These are phyloP conservation scores for Mustela nigripes DNA, from an alignment of 2,113 vertebrate species.

Conservation along the genomic window DNA sequence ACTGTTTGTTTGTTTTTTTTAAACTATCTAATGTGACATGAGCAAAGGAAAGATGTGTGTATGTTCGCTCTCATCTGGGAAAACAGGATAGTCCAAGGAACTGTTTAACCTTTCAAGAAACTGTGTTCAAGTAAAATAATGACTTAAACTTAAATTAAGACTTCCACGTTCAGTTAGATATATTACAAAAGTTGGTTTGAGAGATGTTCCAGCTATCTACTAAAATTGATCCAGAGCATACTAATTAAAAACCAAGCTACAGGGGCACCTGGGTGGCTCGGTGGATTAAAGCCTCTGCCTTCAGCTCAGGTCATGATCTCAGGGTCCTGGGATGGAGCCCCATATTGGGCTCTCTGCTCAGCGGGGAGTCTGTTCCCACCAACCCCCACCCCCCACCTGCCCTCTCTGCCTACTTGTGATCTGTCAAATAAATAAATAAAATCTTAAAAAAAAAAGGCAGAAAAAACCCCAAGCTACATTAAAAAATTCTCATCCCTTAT, in stretches of 20 bases:
- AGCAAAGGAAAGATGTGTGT: not conserved
- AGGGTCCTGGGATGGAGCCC: too few species aligned
- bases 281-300: too few species aligned
- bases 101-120: conserved; percentile 38
- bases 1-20: not conserved
- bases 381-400: too few species aligned
- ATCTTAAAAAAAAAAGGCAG: too few species aligned
- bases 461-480: not conserved
- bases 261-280: not conserved
- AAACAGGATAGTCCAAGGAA: conserved; percentile 1
- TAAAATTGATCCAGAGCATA: conserved; percentile 8
- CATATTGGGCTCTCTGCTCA: too few species aligned
- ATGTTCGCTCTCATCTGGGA: not conserved
- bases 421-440: too few species aligned
- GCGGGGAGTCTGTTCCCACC: too few species aligned
- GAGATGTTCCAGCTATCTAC: conserved; percentile 28
- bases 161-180: conserved; percentile 42
- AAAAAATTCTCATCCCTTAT: not conserved
- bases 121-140: conserved; percentile 54
- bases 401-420: too few species aligned
- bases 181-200: conserved; percentile 41
- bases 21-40: not conserved
- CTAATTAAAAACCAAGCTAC: not conserved
- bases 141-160: conserved; percentile 48
- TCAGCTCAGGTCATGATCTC: too few species aligned